Conservation (phyloP, 2,888 invertebrate species). For the Syritta pipiens region DNA sequence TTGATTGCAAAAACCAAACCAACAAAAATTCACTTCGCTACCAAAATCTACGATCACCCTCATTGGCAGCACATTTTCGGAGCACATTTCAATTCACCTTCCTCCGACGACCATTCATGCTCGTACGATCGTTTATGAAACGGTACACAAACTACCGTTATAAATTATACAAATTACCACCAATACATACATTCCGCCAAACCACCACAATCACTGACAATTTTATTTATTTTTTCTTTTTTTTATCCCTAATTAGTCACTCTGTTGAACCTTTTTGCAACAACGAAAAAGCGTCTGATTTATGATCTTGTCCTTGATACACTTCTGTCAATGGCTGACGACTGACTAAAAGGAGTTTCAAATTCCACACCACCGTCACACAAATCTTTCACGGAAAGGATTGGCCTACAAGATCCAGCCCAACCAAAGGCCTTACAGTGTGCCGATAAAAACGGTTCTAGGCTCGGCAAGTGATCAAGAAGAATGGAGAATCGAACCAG, state of each 20-base stretch:
- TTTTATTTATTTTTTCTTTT: not conserved
- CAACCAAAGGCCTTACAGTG: conserved; percentile 10
- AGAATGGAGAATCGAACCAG: conserved; percentile 24
- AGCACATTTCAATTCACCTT: conserved; percentile 28
- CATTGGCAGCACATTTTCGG: conserved; percentile 46
- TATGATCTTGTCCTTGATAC: conserved; percentile 68
- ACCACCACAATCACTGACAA: not conserved
- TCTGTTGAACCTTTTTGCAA: conserved; percentile 44
- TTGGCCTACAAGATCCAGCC: conserved; percentile 23
- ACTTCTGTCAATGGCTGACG: conserved; percentile 60
- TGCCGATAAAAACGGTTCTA: conserved; percentile 26
- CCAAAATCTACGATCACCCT: no score
- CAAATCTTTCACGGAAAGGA: conserved; percentile 58
- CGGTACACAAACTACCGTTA: conserved; percentile 43
- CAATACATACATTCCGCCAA: not conserved
- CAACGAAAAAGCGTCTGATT: conserved; percentile 49
- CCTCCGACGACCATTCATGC: not conserved
- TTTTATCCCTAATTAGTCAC: conserved; percentile 64
- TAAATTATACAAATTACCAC: conserved; percentile 34
- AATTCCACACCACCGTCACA: conserved; percentile 14
- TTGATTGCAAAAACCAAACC: no score
- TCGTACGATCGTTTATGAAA: conserved; percentile 34
- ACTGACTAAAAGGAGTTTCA: conserved; percentile 49
- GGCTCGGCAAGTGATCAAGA: conserved; percentile 41
- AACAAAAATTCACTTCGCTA: no score